Percentiles rank a stretch among this genome's conserved stretches.
Evolutionary conservation across 1,140 invertebrate genomes (phyloP).

Genomic region (Euwallacea fornicatus): DNA sequence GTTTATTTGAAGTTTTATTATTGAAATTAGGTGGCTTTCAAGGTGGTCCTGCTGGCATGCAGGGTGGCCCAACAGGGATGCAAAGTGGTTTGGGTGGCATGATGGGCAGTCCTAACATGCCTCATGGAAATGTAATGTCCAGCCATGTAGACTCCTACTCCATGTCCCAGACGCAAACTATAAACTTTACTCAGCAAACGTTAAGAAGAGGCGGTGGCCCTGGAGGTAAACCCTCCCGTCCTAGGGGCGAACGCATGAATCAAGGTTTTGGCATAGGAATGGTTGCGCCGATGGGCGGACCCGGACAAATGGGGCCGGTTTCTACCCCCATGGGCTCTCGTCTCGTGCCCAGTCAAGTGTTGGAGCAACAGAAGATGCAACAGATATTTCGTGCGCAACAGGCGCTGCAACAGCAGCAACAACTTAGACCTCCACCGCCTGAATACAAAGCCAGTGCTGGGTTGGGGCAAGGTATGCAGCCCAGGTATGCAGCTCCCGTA

Average conservation of each 20-base stretch:
- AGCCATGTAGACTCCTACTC: conserved; percentile 63
- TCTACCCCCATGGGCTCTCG: conserved; percentile 28
- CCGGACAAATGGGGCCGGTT: conserved; percentile 36
- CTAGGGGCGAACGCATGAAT: neutral
- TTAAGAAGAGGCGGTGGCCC: conserved; percentile 55
- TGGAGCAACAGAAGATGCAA: conserved; percentile 51
- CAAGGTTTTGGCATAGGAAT: conserved; percentile 21
- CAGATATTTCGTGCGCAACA: conserved; percentile 35
- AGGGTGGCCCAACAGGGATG: conserved; percentile 20
- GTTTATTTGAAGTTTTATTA: neutral
- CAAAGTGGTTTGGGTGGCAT: conserved; percentile 35
- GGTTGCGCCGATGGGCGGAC: conserved; percentile 38
- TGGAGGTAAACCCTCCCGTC: conserved; percentile 8
- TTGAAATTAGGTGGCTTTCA: conserved; percentile 7
- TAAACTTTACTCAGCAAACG: conserved; percentile 79
- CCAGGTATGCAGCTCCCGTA: conserved; percentile 43
- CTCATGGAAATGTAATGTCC: conserved; percentile 36
- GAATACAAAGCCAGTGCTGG: conserved; percentile 71
- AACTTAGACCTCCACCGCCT: conserved; percentile 68
- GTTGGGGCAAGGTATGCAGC: conserved; percentile 62
- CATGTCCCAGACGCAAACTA: conserved; percentile 77
- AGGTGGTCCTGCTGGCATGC: conserved; percentile 29
- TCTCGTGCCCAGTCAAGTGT: conserved; percentile 40
- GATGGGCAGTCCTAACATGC: conserved; percentile 37
- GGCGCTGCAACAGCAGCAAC: conserved; percentile 46